Percentiles rank a stretch among this genome's conserved stretches.
These are phyloP conservation scores for Hylaeus volcanicus DNA, from an alignment of 1,140 invertebrate species.

Conservation along the genomic window DNA sequence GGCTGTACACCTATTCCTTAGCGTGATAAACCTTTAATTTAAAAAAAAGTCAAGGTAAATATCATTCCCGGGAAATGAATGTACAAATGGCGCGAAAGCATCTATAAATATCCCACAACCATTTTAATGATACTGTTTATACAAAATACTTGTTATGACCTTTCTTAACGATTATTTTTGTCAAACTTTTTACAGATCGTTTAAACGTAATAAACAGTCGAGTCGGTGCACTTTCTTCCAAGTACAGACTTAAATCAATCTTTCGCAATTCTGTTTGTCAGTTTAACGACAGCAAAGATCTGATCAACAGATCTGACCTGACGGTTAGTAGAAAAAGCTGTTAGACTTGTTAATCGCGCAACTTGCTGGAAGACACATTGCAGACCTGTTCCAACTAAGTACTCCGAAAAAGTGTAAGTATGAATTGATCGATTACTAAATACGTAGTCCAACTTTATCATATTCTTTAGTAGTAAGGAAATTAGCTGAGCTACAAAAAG, in stretches of 20 bases:
- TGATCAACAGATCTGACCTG: too few relatives aligned
- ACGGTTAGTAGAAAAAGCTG: not conserved
- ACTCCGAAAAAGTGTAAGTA: not conserved
- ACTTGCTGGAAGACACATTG: not conserved
- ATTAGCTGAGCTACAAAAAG: too few relatives aligned
- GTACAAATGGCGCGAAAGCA: not conserved
- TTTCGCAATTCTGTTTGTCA: not conserved
- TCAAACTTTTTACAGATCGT: not conserved
- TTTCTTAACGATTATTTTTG: not conserved
- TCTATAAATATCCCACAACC: not conserved
- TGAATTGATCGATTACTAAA: not conserved
- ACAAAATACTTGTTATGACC: not conserved
- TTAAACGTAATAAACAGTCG: not conserved
- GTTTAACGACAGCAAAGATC: not conserved
- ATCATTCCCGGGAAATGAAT: not conserved
- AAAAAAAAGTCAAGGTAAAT: not conserved
- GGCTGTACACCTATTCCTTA: not conserved
- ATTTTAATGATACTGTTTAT: not conserved
- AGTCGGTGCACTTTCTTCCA: not conserved
- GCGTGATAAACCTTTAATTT: not conserved
- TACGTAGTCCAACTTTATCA: not conserved
- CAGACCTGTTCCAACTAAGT: not conserved
- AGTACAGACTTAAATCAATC: not conserved
- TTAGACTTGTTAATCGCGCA: too few relatives aligned
- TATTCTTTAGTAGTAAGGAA: not conserved